These are phyloP conservation scores for Hirtodrosophila alboralis DNA, from an alignment of 2,888 invertebrate genomes.

Conservation along the genomic window DNA sequence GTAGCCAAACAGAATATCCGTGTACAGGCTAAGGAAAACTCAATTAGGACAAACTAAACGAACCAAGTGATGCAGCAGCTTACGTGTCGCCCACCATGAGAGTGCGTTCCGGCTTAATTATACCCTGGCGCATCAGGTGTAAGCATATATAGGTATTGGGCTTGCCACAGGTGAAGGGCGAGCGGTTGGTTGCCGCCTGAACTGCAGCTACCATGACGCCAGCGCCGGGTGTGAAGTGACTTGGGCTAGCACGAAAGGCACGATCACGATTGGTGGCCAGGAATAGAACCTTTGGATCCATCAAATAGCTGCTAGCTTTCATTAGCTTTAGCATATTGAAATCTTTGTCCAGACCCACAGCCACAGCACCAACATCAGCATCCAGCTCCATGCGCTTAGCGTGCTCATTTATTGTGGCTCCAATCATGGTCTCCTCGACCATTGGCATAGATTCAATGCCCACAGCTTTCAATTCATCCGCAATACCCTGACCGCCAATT, in stretches of 20 bases:
- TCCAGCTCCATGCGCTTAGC: conserved; percentile 30
- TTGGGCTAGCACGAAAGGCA: conserved; percentile 5
- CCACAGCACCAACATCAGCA: conserved; percentile 56
- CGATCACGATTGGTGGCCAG: conserved; percentile 59
- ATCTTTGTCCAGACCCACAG: conserved; percentile 47
- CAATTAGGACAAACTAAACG: too few relatives aligned
- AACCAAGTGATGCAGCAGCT: conserved; percentile 4
- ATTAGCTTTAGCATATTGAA: conserved; percentile 46
- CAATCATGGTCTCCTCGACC: not conserved
- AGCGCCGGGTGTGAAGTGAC: conserved; percentile 33
- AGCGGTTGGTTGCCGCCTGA: conserved; percentile 29
- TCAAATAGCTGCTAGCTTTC: conserved; percentile 45
- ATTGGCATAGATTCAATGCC: conserved; percentile 44
- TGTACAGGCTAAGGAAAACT: conserved; percentile 32
- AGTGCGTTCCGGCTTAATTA: conserved; percentile 52
- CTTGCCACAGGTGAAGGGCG: conserved; percentile 58
- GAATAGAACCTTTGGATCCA: conserved; percentile 34
- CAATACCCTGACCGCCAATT: conserved; percentile 52
- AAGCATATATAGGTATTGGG: conserved; percentile 50
- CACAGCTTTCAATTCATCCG: conserved; percentile 42
- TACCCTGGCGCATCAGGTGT: conserved; percentile 43
- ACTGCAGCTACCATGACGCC: conserved; percentile 56
- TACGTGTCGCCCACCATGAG: conserved; percentile 66
- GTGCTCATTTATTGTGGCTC: conserved; percentile 17
- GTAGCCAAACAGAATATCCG: conserved; percentile 61